A percentile compares a stretch with the other conserved stretches of the same genome.
Evolutionary conservation across 2,797 vertebrate species (phyloP).

Genomic region (Ctenosaura bakeri): DNA sequence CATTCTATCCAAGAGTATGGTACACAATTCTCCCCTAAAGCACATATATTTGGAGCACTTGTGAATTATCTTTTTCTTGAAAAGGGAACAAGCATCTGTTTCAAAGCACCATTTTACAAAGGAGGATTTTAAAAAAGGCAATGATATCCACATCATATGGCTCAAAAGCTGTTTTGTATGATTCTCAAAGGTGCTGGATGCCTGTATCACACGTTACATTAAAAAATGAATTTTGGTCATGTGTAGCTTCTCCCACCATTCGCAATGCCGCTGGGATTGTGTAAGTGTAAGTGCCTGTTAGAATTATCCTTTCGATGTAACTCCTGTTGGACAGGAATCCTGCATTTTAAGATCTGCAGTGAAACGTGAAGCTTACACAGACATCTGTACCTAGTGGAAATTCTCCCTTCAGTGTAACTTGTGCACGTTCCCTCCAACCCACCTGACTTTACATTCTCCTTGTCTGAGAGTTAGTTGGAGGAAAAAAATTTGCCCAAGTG

Average conservation of each 20-base stretch:
- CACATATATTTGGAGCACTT: not conserved
- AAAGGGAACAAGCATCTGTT: not conserved
- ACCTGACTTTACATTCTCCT: not conserved
- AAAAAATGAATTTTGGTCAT: not conserved
- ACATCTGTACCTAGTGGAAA: not conserved
- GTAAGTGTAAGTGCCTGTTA: not conserved
- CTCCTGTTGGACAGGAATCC: not conserved
- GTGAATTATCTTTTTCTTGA: not conserved
- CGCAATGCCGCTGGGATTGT: not conserved
- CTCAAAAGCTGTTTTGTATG: not conserved
- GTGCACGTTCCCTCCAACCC: not conserved
- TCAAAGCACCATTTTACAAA: not conserved
- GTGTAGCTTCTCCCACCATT: not conserved
- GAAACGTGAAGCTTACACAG: constrained; percentile 14
- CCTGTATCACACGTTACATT: not conserved
- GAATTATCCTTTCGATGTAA: constrained; percentile 13
- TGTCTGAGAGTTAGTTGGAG: not conserved
- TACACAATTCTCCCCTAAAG: no score
- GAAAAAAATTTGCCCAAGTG: not conserved
- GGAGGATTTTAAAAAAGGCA: not conserved
- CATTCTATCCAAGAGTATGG: not conserved
- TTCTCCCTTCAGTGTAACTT: not conserved
- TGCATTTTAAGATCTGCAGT: constrained; percentile 11
- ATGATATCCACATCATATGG: not conserved
- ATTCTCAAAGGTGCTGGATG: not conserved